Percentiles rank a stretch among this genome's conserved stretches.
phyloP scores from a whole-genome alignment of 23 tunicate species.

The Ascidia mentula region DNA sequence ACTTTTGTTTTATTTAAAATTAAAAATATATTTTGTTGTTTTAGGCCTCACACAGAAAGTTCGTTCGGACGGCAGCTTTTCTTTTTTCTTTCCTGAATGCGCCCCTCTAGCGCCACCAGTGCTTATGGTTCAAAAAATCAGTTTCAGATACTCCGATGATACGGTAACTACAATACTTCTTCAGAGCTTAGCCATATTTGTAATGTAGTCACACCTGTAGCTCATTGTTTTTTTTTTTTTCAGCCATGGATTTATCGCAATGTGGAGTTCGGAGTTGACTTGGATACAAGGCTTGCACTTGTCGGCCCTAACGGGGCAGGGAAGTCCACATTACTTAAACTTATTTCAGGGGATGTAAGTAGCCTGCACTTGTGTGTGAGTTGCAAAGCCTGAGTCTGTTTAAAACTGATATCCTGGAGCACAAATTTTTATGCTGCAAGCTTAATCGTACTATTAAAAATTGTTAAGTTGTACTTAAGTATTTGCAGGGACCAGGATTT shows the following conservation, averaged over 20 bases:
- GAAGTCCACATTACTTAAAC: slow-evolving; percentile 85
- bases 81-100: slow-evolving; percentile 75
- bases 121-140: slow-evolving; percentile 80
- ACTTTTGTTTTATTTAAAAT: no score
- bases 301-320: slow-evolving; percentile 98
- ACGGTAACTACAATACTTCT: slow-evolving; percentile 40
- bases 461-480: no score
- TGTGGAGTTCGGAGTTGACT: slow-evolving; percentile 84
- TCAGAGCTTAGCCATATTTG: neutral
- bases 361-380: neutral
- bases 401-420: no score
- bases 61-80: slow-evolving; percentile 28
- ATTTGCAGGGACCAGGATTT: no score
- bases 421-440: no score
- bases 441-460: no score
- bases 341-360: slow-evolving; percentile 70
- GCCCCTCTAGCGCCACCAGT: slow-evolving; percentile 74
- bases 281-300: slow-evolving; percentile 89
- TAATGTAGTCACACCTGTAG: neutral
- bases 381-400: neutral
- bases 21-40: no score
- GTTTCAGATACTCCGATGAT: slow-evolving; percentile 74
- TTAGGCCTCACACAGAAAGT: slow-evolving; percentile 67
- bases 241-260: slow-evolving; percentile 85
- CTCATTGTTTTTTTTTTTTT: neutral